Conservation (phyloP, 2,888 invertebrate genomes). For the Tenodera sinensis region DNA sequence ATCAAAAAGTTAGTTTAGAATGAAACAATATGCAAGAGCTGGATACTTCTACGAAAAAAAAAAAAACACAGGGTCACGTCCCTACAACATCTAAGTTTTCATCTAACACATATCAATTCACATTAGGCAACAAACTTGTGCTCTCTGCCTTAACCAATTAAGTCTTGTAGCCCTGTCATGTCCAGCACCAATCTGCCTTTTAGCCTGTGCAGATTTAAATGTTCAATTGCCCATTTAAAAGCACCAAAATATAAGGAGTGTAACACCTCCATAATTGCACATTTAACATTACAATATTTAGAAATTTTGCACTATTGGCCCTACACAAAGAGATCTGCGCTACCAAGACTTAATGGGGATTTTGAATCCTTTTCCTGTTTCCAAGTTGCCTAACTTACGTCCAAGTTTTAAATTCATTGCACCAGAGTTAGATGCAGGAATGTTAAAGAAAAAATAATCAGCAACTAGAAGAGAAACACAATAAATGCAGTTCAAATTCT, state of each 20-base stretch:
- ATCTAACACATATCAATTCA: constrained; percentile 22
- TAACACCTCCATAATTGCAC: not conserved
- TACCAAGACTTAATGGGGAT: not conserved
- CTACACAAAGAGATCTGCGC: not conserved
- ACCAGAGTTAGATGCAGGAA: constrained; percentile 27
- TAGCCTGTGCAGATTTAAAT: not conserved
- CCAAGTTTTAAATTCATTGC: constrained; percentile 22
- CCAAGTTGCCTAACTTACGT: not conserved
- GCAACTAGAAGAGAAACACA: constrained; percentile 22
- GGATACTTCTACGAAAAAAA: constrained; percentile 13
- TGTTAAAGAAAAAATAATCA: constrained; percentile 28
- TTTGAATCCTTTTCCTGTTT: not conserved
- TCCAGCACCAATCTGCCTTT: not conserved
- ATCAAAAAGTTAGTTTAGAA: constrained; percentile 19
- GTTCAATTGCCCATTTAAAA: not conserved
- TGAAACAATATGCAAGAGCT: constrained; percentile 24
- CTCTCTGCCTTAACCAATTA: not conserved
- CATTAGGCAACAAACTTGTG: not conserved
- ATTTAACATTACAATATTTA: not conserved
- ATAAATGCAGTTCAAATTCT: constrained; percentile 24
- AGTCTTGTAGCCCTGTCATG: constrained; percentile 13
- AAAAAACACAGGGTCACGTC: constrained; percentile 18
- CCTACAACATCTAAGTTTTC: constrained; percentile 24
- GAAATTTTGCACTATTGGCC: not conserved
- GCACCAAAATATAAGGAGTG: not conserved